Evolutionary conservation across 2,888 invertebrate species (phyloP).

Genomic region (Bombylius major): DNA sequence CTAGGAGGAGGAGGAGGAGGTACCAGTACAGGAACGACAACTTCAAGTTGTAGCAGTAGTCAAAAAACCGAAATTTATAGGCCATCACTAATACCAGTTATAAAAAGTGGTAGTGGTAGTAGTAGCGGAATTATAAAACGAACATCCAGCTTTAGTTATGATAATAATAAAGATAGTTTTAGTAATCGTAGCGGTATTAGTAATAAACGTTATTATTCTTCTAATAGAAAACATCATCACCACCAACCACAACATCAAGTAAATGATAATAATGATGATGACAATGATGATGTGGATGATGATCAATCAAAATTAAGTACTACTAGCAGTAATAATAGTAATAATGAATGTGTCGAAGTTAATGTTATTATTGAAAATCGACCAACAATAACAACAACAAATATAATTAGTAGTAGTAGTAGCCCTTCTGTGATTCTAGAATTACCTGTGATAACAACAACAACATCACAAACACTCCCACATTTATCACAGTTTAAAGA

Average conservation of each 20-base stretch:
- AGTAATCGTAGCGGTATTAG: background rate
- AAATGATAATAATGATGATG: background rate
- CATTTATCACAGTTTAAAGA: conserved; percentile 10
- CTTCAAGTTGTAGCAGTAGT: background rate
- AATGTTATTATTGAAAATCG: conserved; percentile 15
- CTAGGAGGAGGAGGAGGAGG: conserved; percentile 6
- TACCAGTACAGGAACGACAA: background rate
- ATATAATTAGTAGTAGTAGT: background rate
- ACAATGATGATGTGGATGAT: background rate
- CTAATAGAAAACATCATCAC: background rate
- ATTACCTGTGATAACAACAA: conserved; percentile 32
- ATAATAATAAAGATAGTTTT: conserved; percentile 14
- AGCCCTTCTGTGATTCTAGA: conserved; percentile 33
- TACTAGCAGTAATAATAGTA: conserved; percentile 8
- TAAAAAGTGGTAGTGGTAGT: background rate
- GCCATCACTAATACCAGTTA: background rate
- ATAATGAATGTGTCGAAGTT: conserved; percentile 13
- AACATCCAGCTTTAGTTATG: conserved; percentile 13
- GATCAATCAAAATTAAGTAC: conserved; percentile 9
- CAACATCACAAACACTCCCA: conserved; percentile 23
- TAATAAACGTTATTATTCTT: conserved; percentile 8
- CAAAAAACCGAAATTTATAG: conserved; percentile 8
- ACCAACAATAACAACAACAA: conserved; percentile 11
- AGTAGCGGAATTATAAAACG: background rate
- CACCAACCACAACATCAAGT: background rate